Base-by-base conservation (phyloP, 37 sponge, comb jelly and placozoan species). In the Crambe crambe region DNA sequence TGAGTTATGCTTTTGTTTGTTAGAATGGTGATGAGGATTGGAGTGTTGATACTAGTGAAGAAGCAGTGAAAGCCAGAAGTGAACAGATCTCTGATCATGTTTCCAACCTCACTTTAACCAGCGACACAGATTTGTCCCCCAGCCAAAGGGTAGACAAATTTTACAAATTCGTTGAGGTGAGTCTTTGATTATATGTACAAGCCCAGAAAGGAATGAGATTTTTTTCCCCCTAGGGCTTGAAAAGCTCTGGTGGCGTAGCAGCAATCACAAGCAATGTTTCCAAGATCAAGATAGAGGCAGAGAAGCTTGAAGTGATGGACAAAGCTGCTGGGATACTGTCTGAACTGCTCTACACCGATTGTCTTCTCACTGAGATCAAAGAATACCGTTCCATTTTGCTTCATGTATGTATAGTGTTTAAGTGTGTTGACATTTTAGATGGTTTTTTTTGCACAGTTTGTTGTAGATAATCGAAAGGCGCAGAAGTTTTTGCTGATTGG, bases 401-500 rank as follows among this genome's bases (percentile, higher is more conserved):
- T 9, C 90, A 77, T 73, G 99, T 98, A 60, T 80, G 97, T 77
- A 20, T 2, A 21, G 27, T n/a, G n/a, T n/a, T n/a, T n/a, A n/a
- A n/a, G n/a, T n/a, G n/a, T n/a, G n/a, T n/a, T n/a, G n/a, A 18
- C 47, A 23, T 72, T 40, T 42, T 72, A 29, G 31, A 2, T 35
- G 5, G 36, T 10, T 54, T 31, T 63, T 64, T 67, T 37, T 78
- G 30, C 51, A 3, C 67, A 99, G 99, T 99, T 99, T 86, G 80
- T 83, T 21, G 71, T 80, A 9, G 89, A 85, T 38, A 96, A 94
- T 68, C 64, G 72, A 47, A 96, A 87, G 68, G 92, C 89, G 10
- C 99, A 99, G 93, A 99, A 92, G 85, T 74, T 87, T 40, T 75
- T 99, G 27, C 82, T 99, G 60, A 88, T 80, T 76, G 97, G 87